Percentiles rank a stretch among this genome's conserved stretches.
These are phyloP conservation scores for Cyclophora albipunctata DNA, from an alignment of 2,888 invertebrate species.

Conservation along the genomic window DNA sequence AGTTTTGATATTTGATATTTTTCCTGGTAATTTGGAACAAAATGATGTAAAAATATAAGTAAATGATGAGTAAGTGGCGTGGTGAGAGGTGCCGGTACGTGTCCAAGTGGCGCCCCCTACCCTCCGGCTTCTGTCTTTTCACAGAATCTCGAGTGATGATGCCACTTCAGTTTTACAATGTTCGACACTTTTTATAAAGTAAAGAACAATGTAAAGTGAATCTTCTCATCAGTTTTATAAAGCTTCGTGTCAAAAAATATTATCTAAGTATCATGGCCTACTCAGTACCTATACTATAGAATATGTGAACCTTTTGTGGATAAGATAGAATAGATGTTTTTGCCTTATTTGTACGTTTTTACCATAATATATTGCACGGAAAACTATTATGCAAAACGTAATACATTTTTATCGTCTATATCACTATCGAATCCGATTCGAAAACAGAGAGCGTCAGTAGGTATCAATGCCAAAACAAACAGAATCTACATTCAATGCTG, in stretches of 20 bases:
- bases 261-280: too few species aligned
- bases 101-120: conserved; percentile 54
- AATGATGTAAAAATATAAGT: conserved; percentile 69
- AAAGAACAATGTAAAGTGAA: conserved; percentile 10
- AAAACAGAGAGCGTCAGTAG: conserved; percentile 1
- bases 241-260: conserved; percentile 17
- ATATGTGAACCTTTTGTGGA: too few species aligned
- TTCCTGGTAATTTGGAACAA: conserved; percentile 14
- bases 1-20: too few species aligned
- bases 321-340: too few species aligned
- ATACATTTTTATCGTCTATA: too few species aligned
- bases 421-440: conserved; percentile 29
- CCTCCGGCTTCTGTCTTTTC: conserved; percentile 30
- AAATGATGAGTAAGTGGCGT: conserved; percentile 67
- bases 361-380: neutral
- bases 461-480: conserved; percentile 28
- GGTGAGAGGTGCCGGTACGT: conserved; percentile 49
- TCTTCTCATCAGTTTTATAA: conserved; percentile 33
- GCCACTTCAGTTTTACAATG: conserved; percentile 26
- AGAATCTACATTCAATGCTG: conserved; percentile 24
- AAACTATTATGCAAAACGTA: conserved; percentile 1
- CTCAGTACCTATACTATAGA: too few species aligned
- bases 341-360: neutral
- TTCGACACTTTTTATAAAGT: conserved; percentile 36
- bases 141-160: conserved; percentile 59